Evolutionary conservation across 1,140 invertebrate species (phyloP).

Genomic region (Cyclargus thomasi): DNA sequence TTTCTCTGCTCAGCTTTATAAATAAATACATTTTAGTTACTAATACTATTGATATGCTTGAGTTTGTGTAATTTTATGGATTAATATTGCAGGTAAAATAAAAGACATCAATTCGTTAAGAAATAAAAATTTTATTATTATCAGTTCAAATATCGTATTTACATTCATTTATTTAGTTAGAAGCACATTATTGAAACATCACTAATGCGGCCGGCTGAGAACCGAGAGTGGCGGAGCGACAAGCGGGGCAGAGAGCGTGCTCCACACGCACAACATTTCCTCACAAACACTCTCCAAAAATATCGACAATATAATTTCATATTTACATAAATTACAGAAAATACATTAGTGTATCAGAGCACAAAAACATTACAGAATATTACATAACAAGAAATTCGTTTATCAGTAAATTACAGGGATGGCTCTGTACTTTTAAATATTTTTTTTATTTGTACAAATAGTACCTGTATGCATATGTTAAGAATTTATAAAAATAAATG

Average conservation of each 20-base stretch:
- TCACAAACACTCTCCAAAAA: not conserved
- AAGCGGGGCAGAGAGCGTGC: conserved; percentile 10
- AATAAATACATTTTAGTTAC: too few species aligned
- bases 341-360: not conserved
- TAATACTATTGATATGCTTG: too few species aligned
- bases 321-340: not conserved
- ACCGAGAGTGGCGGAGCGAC: conserved; percentile 11
- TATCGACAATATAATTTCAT: not conserved
- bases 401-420: not conserved
- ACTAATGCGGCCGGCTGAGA: conserved; percentile 33
- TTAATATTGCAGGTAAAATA: not conserved
- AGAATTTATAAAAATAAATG: conserved; percentile 4
- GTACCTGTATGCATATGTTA: not conserved
- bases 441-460: not conserved
- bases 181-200: conserved; percentile 68
- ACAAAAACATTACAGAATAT: not conserved
- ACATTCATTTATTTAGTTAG: conserved; percentile 70
- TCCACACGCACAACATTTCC: not conserved
- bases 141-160: conserved; percentile 75
- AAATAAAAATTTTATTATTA: conserved; percentile 74
- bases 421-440: not conserved
- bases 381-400: not conserved
- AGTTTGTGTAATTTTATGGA: not conserved
- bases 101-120: conserved; percentile 55
- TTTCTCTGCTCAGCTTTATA: too few species aligned